Evolutionary conservation across 2,797 vertebrate genomes (phyloP).

Genomic region (Nasua narica): DNA sequence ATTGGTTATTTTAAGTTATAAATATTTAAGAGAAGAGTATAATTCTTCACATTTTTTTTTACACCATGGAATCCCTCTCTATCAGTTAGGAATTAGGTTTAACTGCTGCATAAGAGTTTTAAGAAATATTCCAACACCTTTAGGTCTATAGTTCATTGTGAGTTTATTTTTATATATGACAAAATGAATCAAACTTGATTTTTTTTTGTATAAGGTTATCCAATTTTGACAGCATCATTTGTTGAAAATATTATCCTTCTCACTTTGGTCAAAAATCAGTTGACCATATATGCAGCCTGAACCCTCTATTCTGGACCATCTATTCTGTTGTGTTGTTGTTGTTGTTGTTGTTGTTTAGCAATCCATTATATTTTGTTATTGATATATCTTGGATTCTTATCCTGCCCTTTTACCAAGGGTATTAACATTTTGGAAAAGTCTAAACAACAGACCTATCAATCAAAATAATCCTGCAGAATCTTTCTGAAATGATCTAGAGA

Average conservation of each 20-base stretch:
- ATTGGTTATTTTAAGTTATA: not conserved
- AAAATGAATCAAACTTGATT: not conserved
- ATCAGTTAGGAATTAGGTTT: not conserved
- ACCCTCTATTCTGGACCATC: not conserved
- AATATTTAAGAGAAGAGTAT: not conserved
- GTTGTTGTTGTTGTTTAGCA: no score
- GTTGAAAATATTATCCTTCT: not conserved
- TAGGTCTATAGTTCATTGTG: not conserved
- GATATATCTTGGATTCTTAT: not conserved
- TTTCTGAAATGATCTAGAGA: not conserved
- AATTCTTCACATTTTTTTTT: constrained; percentile 21
- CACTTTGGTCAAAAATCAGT: not conserved
- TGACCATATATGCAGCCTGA: not conserved
- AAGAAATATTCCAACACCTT: constrained; percentile 6
- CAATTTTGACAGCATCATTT: not conserved
- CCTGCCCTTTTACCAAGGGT: not conserved
- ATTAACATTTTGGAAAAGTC: not conserved
- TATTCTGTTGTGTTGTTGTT: not conserved
- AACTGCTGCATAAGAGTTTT: not conserved
- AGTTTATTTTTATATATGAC: not conserved
- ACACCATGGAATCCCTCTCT: not conserved
- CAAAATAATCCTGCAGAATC: not conserved
- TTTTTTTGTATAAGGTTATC: not conserved
- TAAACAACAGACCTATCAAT: not conserved
- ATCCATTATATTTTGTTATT: constrained; percentile 35